A percentile compares a stretch with the other conserved stretches of the same genome.
These are phyloP conservation scores for Drosophila carrolli DNA, from an alignment of 1,140 invertebrate genomes.

Conservation along the genomic window DNA sequence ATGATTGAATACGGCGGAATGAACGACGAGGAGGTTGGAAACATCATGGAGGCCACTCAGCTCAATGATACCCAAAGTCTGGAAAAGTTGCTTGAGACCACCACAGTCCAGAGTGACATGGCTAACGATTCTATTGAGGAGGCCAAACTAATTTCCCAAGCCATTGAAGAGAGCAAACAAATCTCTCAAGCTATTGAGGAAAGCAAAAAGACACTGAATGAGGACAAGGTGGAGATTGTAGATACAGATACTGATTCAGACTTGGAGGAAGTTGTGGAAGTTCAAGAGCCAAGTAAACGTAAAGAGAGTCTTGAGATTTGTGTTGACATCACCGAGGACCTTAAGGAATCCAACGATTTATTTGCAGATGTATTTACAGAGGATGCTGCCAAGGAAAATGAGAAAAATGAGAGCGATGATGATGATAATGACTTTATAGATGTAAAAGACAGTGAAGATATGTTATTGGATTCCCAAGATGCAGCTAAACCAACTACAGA, in stretches of 20 bases:
- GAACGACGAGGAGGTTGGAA: conserved; percentile 88
- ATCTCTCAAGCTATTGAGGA: conserved; percentile 23
- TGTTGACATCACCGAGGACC: conserved; percentile 68
- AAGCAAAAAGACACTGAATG: not conserved
- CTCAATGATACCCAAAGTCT: conserved; percentile 56
- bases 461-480: not conserved
- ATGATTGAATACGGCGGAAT: conserved; percentile 91
- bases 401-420: not conserved
- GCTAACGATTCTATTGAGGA: conserved; percentile 47
- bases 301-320: conserved; percentile 72
- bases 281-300: conserved; percentile 17
- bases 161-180: conserved; percentile 52
- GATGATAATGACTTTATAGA: conserved; percentile 27
- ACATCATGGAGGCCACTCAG: conserved; percentile 72
- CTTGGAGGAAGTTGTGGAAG: conserved; percentile 34
- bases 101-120: not conserved
- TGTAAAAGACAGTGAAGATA: conserved; percentile 17
- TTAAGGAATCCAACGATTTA: conserved; percentile 87
- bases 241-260: conserved; percentile 29
- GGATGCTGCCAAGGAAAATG: not conserved
- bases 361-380: conserved; percentile 88
- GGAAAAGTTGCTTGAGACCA: conserved; percentile 19
- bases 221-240: conserved; percentile 4
- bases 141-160: conserved; percentile 42
- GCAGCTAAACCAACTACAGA: not conserved